Base-by-base conservation (phyloP, 2,888 invertebrate species). In the Melipona bicolor region DNA sequence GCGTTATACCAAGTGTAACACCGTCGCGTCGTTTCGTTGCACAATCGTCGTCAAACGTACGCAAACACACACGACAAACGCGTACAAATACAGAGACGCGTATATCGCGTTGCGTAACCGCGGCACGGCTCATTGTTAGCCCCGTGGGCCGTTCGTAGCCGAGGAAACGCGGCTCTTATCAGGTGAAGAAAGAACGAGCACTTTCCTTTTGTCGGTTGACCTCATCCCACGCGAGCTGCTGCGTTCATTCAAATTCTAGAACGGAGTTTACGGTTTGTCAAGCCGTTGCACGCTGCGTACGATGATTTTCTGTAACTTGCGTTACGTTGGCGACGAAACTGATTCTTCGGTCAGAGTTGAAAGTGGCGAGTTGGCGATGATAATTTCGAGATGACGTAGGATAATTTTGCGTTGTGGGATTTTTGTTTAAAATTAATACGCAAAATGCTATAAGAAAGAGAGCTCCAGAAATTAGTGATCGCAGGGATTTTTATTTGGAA, bases 141-240 rank as follows among this genome's bases (percentile, higher is more conserved):
- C 68, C 17, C 24, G 77, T 43, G 56, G 77, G 56, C 65, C 13
- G 19, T 32, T 78, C 64, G 84, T 75, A 75, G 50, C 62, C 68
- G 72, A 76, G 83, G 54, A 79, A 84, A 84, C 72, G 27, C 61
- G 19, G 62, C 64, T 73, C 54, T 84, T 84, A 84, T 84, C 84
- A 82, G 84, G 81, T 52, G 84, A 75, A 54, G 82, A 83, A 83
- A 73, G 77, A 81, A 81, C 73, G 61, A 52, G 24, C 64, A 17
- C 77, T 81, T 83, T 81, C 77, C 73, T 83, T 74, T 78, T 83
- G 82, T 83, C 82, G 82, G 77, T 59, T 69, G 59, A 59, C 81
- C 71, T 62, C 81, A 19, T 71, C 76, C 83, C 76, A 75, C 81
- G 81, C 52, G 32, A 59, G 19, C n/a, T 3, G 3, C 9, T 6